Conservation (phyloP, 2,888 invertebrate genomes). For the Siphonodentalium dalli region DNA sequence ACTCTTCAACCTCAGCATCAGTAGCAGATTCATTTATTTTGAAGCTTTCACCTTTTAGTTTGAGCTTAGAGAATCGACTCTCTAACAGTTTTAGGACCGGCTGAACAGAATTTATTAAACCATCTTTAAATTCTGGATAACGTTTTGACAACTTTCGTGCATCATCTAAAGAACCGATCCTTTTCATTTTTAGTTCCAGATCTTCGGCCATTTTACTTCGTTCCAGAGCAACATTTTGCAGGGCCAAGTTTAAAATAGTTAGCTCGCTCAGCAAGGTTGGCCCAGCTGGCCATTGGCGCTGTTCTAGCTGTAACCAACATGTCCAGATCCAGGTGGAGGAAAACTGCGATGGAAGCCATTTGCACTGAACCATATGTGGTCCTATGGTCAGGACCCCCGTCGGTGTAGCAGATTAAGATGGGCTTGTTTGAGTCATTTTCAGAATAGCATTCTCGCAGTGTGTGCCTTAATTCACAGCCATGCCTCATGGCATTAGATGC, state of each 20-base stretch:
- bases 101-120: conserved; percentile 2
- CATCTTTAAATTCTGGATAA: conserved; percentile 9
- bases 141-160: conserved; percentile 9
- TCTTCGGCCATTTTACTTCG: conserved; percentile 16
- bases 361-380: conserved; percentile 18
- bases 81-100: conserved; percentile 4
- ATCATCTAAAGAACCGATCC: conserved; percentile 9
- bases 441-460: conserved; percentile 14
- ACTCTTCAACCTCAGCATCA: too few species aligned
- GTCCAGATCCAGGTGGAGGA: conserved; percentile 25
- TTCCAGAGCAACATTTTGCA: conserved; percentile 24
- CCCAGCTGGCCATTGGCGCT: conserved; percentile 25
- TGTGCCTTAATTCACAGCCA: conserved; percentile 13
- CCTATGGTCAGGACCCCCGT: conserved; percentile 29
- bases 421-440: conserved; percentile 16
- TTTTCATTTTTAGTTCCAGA: conserved; percentile 12
- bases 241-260: conserved; percentile 22
- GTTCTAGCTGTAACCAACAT: conserved; percentile 19
- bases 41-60: conserved; percentile 13
- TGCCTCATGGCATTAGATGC: conserved; percentile 26
- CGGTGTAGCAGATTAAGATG: conserved; percentile 22
- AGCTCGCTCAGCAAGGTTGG: conserved; percentile 27
- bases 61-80: conserved; percentile 14
- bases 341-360: conserved; percentile 13
- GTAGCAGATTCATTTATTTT: background rate